Evolutionary conservation across 2,888 invertebrate species (phyloP).

Genomic region (Eubasilissa splendida): DNA sequence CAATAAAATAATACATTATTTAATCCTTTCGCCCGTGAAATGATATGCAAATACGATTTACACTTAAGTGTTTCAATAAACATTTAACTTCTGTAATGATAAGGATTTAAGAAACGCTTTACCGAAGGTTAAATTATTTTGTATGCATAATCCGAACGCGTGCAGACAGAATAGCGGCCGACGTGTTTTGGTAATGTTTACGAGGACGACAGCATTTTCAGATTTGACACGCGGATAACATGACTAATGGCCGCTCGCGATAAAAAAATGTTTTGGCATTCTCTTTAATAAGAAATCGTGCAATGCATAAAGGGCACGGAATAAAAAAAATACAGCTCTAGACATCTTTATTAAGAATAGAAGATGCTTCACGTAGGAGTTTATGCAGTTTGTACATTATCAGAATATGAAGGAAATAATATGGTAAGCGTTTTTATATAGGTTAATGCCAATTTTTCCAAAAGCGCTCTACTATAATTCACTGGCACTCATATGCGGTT

Average conservation of each 20-base stretch:
- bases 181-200: constrained; percentile 41
- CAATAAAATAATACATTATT: too few relatives aligned
- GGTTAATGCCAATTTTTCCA: too few relatives aligned
- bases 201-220: constrained; percentile 44
- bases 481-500: too few relatives aligned
- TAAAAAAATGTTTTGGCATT: constrained; percentile 16
- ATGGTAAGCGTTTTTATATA: too few relatives aligned
- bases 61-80: too few relatives aligned
- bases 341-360: background rate
- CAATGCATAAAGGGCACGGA: constrained; percentile 30
- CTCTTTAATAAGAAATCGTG: constrained; percentile 11
- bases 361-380: too few relatives aligned
- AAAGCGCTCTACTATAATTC: too few relatives aligned
- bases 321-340: background rate
- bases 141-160: constrained; percentile 14
- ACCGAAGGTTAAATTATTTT: constrained; percentile 1
- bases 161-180: constrained; percentile 21
- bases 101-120: background rate
- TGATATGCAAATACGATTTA: too few relatives aligned
- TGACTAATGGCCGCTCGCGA: constrained; percentile 5
- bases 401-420: too few relatives aligned
- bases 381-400: too few relatives aligned
- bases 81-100: too few relatives aligned
- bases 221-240: constrained; percentile 41
- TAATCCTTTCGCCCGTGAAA: too few relatives aligned